phyloP scores from a whole-genome alignment of 2,113 vertebrate species.

The Panthera leo region DNA sequence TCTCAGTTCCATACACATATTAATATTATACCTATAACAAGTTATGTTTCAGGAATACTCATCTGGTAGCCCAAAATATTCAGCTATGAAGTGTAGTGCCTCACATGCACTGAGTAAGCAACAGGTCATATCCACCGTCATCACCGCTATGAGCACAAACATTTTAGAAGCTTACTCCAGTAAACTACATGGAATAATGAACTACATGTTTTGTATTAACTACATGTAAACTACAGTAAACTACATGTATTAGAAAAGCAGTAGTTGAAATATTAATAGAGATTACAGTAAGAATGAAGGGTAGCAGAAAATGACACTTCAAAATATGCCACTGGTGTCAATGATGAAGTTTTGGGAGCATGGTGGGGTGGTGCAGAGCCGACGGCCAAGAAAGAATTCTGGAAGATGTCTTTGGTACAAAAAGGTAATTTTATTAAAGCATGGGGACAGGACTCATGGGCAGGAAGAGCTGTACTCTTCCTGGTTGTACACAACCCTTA shows the following conservation, averaged over 20 bases:
- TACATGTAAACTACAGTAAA: neutral
- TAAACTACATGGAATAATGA: neutral
- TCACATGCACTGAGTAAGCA: neutral
- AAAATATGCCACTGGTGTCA: neutral
- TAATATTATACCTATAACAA: neutral
- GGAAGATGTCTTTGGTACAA: no score
- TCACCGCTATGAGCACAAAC: neutral
- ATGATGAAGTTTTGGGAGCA: no score
- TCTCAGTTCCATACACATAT: neutral
- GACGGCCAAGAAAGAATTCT: no score
- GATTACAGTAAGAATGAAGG: neutral
- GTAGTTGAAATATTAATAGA: neutral
- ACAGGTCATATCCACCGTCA: accelerated
- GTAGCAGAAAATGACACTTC: neutral
- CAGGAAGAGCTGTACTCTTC: no score
- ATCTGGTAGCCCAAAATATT: neutral
- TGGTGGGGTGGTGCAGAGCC: no score
- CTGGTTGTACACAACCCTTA: no score
- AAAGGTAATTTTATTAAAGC: no score
- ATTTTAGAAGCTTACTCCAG: neutral
- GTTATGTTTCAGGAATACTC: neutral
- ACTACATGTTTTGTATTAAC: neutral
- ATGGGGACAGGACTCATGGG: no score
- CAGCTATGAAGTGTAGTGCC: neutral
- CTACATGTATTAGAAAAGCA: neutral